Conservation (phyloP, 1,140 invertebrate species). For the Bathynomus jamesi region DNA sequence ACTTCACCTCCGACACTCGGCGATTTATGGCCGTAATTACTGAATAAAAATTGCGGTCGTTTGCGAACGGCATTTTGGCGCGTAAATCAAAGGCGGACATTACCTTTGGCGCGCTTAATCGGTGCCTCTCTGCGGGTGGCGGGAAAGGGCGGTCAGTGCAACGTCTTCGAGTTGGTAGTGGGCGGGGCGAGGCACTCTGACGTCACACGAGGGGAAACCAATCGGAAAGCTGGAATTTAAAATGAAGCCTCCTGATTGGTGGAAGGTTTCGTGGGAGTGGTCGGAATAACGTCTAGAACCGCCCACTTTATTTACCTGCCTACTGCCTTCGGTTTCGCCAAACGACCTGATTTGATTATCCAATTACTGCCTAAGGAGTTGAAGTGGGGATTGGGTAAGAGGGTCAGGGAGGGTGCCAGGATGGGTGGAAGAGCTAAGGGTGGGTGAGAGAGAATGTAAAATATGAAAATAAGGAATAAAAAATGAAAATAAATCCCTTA, state of each 20-base stretch:
- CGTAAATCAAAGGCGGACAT: slow-evolving; percentile 23
- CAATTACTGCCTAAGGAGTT: slow-evolving; percentile 21
- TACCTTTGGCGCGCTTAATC: slow-evolving; percentile 35
- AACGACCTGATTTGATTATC: slow-evolving; percentile 29
- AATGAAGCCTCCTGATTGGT: slow-evolving; percentile 12
- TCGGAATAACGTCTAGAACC: background rate
- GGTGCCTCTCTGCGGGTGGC: slow-evolving; percentile 25
- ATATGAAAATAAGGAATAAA: background rate
- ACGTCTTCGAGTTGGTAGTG: background rate
- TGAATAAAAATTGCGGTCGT: slow-evolving; percentile 31
- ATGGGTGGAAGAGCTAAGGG: background rate
- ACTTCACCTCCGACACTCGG: background rate
- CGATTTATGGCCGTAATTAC: slow-evolving; percentile 33
- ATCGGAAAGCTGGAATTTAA: background rate
- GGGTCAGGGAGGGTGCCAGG: slow-evolving; percentile 1
- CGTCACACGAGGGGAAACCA: slow-evolving; percentile 14
- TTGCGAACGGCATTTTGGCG: slow-evolving; percentile 30
- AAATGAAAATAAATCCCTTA: slow-evolving; percentile 5
- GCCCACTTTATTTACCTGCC: background rate
- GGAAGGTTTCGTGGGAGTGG: background rate
- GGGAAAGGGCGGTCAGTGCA: slow-evolving; percentile 11
- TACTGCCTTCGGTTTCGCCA: background rate
- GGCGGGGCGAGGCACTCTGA: slow-evolving; percentile 3
- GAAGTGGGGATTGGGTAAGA: background rate
- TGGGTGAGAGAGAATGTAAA: background rate